Percentiles rank a stretch among this genome's conserved stretches.
Conservation (phyloP, 2,113 vertebrate genomes). For the Grammomys surdaster region DNA sequence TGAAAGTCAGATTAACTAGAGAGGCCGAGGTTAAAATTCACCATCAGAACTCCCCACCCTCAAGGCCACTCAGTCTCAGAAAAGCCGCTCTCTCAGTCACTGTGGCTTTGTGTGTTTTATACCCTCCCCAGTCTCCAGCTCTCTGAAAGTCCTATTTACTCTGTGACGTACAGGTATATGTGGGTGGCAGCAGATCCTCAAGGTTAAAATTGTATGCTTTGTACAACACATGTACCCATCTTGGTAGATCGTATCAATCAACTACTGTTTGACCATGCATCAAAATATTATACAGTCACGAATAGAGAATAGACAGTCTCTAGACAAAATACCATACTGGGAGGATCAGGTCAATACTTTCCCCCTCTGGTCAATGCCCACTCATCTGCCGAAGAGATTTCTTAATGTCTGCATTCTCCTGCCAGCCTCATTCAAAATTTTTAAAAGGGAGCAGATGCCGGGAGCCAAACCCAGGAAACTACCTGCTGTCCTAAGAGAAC, state of each 20-base stretch:
- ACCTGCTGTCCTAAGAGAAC: too few species aligned
- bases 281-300: background rate
- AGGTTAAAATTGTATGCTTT: background rate
- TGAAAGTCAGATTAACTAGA: background rate
- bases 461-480: too few species aligned
- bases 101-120: conserved; percentile 32
- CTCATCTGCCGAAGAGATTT: too few species aligned
- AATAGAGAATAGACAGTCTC: background rate
- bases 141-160: background rate
- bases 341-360: too few species aligned
- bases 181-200: conserved; percentile 44
- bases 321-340: accelerated
- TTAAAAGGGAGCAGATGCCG: too few species aligned
- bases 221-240: background rate
- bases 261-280: accelerated
- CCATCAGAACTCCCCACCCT: background rate
- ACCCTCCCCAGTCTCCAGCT: background rate
- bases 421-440: too few species aligned
- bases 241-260: background rate
- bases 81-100: background rate
- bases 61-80: background rate
- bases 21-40: background rate
- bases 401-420: too few species aligned
- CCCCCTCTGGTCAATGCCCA: too few species aligned
- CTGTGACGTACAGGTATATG: background rate